phyloP scores from a whole-genome alignment of 2,113 vertebrate species.

The Clarias macrocephalus region DNA sequence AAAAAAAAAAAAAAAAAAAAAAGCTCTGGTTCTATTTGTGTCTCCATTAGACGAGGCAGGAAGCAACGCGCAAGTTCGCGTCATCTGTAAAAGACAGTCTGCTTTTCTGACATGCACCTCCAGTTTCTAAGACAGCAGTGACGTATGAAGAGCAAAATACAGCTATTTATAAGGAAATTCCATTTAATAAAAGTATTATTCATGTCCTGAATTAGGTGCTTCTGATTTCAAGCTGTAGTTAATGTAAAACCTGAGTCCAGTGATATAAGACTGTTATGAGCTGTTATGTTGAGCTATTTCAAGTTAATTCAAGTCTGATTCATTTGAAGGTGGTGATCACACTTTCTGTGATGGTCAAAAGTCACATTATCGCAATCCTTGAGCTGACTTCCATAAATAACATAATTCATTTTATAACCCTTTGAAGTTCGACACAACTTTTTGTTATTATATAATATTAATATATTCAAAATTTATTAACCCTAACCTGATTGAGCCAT shows the following conservation, averaged over 20 bases:
- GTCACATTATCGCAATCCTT: no score
- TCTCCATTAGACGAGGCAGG: constrained; percentile 12
- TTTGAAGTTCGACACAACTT: no score
- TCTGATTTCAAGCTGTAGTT: not conserved
- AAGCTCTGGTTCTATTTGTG: constrained; percentile 5
- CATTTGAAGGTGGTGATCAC: not conserved
- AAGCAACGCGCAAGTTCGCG: not conserved
- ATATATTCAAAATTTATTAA: no score
- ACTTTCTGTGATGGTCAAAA: no score
- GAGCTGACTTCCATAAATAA: no score
- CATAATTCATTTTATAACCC: no score
- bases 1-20: not conserved
- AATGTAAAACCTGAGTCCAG: no score
- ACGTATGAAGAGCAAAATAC: constrained; percentile 4
- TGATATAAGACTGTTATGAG: not conserved
- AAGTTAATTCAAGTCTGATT: not conserved
- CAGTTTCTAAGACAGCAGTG: not conserved
- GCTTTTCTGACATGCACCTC: not conserved
- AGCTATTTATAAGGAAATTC: not conserved
- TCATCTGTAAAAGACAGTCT: not conserved
- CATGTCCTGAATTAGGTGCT: not conserved
- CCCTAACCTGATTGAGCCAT: no score
- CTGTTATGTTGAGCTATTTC: not conserved
- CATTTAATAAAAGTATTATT: not conserved
- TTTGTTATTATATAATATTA: no score